Evolutionary conservation across 2,113 vertebrate genomes (phyloP).

Genomic region (Lasiurus borealis): DNA sequence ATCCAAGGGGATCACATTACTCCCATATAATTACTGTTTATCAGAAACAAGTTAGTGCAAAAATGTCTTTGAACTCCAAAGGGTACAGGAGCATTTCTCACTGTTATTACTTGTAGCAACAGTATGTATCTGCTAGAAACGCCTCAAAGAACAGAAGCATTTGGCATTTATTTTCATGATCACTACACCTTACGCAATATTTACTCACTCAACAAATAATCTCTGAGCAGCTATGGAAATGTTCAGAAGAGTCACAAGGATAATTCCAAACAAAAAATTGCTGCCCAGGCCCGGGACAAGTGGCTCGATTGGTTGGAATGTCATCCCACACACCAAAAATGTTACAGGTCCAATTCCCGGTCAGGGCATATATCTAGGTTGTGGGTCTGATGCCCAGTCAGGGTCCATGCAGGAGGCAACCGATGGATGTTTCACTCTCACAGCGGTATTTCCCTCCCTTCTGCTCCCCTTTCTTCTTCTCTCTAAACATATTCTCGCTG

Average conservation of each 20-base stretch:
- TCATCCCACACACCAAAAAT: not conserved
- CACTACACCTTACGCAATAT: not conserved
- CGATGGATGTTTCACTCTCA: not conserved
- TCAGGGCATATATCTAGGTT: not conserved
- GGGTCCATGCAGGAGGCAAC: not conserved
- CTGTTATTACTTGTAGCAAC: not conserved
- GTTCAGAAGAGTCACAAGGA: constrained; percentile 31
- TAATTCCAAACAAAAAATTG: constrained; percentile 35
- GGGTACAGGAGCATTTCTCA: not conserved
- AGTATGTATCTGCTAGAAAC: not conserved
- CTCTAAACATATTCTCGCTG: not conserved
- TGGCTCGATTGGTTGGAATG: not conserved
- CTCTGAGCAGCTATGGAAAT: not conserved
- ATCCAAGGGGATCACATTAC: constrained; percentile 46
- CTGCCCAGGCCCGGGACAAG: not conserved
- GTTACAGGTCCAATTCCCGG: too few species aligned
- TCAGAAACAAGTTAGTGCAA: constrained; percentile 51
- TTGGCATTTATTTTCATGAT: constrained; percentile 38
- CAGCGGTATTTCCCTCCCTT: too few species aligned
- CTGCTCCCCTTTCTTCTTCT: not conserved
- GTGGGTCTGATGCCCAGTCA: not conserved
- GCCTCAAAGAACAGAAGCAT: constrained; percentile 31
- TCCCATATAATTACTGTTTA: constrained; percentile 5
- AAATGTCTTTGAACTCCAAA: constrained; percentile 53
- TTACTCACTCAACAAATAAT: constrained; percentile 10